A percentile compares a stretch with the other conserved stretches of the same genome.
Evolutionary conservation across 2,797 vertebrate genomes (phyloP).

Genomic region (Australoheros facetus): DNA sequence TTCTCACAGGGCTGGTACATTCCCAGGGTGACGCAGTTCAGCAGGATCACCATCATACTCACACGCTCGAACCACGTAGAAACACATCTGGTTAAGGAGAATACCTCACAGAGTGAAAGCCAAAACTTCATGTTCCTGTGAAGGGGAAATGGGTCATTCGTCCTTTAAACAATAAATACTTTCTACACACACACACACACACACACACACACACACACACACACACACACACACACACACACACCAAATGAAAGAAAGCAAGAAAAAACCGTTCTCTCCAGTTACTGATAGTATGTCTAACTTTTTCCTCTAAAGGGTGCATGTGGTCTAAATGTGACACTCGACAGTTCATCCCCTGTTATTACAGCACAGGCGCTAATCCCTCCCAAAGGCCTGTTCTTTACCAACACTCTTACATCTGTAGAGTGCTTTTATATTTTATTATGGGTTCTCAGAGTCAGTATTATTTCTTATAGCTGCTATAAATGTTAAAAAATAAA

Average conservation of each 20-base stretch:
- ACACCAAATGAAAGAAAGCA: neutral
- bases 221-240: no score
- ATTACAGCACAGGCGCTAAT: neutral
- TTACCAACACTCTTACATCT: neutral
- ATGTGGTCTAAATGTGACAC: neutral
- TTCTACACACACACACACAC: neutral
- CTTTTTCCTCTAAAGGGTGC: neutral
- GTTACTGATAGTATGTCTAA: neutral
- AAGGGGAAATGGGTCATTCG: neutral
- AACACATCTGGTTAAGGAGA: slow-evolving; percentile 53
- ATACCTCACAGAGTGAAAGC: neutral
- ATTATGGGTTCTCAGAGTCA: neutral
- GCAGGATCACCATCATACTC: slow-evolving; percentile 96
- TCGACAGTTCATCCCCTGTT: neutral
- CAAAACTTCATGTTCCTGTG: neutral
- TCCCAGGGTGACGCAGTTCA: slow-evolving; percentile 96
- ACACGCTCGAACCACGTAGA: slow-evolving; percentile 77
- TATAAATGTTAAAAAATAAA: neutral
- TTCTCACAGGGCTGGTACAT: slow-evolving; percentile 99
- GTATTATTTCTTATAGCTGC: neutral
- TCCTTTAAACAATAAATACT: neutral
- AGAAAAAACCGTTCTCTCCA: neutral
- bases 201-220: no score
- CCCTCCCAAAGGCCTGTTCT: neutral
- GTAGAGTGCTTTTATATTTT: neutral